phyloP scores from a whole-genome alignment of 2,113 vertebrate species.

The Ascaphus truei region DNA sequence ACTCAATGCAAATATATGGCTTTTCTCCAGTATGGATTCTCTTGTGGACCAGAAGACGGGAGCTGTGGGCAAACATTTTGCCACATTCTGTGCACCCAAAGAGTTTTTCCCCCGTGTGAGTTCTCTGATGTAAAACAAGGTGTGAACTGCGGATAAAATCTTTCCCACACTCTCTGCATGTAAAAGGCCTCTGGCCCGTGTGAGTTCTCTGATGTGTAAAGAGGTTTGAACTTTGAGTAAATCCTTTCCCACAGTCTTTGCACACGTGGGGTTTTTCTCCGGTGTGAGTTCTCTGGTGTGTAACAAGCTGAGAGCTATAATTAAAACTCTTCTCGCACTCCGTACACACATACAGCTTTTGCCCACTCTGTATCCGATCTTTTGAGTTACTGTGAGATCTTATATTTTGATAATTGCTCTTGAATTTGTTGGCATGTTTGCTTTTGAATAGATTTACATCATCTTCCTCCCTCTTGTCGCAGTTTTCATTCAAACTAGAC shows the following conservation, averaged over 20 bases:
- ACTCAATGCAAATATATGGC: constrained; percentile 46
- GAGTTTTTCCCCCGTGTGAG: neutral
- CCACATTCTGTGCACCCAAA: constrained; percentile 16
- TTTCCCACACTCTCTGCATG: constrained; percentile 2
- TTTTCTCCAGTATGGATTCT: neutral
- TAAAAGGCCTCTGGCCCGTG: neutral
- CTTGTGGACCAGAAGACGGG: neutral
- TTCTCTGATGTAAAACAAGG: constrained; percentile 18
- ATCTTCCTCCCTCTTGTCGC: too few species aligned
- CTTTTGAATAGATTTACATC: neutral
- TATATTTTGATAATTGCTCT: neutral
- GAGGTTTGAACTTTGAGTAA: constrained; percentile 5
- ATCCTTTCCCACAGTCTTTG: constrained; percentile 14
- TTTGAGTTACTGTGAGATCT: neutral
- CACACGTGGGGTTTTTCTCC: neutral
- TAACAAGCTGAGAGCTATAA: constrained; percentile 37
- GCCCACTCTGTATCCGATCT: neutral
- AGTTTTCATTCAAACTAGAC: too few species aligned
- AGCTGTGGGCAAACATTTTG: constrained; percentile 22
- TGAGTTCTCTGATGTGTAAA: neutral
- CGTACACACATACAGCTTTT: neutral
- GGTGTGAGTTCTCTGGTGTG: constrained; percentile 36
- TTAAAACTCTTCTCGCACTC: constrained; percentile 19
- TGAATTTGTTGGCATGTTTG: neutral
- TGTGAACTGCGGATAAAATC: constrained; percentile 23